Conservation (phyloP, 37 sponge, comb jelly and placozoan genomes). For the Chondrilla cf. caribensis region DNA sequence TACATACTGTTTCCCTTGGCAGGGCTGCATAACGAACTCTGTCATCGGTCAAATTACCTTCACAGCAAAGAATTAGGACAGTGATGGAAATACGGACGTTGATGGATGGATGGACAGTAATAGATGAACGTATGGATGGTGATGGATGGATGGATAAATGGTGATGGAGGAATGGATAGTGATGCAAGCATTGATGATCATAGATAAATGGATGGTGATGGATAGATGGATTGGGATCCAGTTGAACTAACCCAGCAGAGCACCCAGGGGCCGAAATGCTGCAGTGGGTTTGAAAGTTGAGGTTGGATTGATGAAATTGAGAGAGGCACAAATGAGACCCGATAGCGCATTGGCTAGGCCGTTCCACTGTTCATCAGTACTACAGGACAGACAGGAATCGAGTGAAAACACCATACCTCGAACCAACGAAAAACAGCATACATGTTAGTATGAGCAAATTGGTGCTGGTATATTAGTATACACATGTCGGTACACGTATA, state of each 20-base stretch:
- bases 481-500: too few relatives aligned
- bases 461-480: too few relatives aligned
- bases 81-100: neutral
- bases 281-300: conserved; percentile 65
- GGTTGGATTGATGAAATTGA: conserved; percentile 69
- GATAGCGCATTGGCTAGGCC: conserved; percentile 87
- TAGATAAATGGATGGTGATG: too few relatives aligned
- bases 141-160: neutral
- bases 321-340: conserved; percentile 88
- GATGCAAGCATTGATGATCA: neutral
- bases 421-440: too few relatives aligned
- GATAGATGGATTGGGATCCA: neutral
- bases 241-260: conserved; percentile 44
- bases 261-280: conserved; percentile 73
- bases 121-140: neutral
- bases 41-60: conserved; percentile 53
- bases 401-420: too few relatives aligned
- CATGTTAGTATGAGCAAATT: too few relatives aligned
- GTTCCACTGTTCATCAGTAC: conserved; percentile 64
- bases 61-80: neutral
- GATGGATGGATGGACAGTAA: neutral
- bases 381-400: neutral
- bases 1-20: conserved; percentile 93
- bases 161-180: neutral
- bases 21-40: conserved; percentile 79